Base-by-base conservation (phyloP, 2,888 invertebrate genomes). In the Notodonta ziczac region DNA sequence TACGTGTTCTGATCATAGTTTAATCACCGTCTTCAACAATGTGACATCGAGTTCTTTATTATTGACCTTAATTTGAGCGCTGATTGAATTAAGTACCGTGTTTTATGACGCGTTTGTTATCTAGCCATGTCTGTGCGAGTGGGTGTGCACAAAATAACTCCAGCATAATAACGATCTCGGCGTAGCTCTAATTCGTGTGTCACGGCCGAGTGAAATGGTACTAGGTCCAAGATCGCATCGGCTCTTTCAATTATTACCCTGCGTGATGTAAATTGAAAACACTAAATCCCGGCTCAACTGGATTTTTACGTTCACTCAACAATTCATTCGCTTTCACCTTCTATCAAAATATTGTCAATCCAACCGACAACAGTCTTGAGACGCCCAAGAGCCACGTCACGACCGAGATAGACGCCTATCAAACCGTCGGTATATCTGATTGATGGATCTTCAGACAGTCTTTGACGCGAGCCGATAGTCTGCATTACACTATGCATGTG, bases 141-240 rank as follows among this genome's bases (percentile, higher is more conserved):
- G 86, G 87, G 86, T 87, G 86, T 86, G 84, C 90, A 89, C 89
- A 87, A 88, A 88, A 89, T 90, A 88, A 84, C 84, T 86, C 80
- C 81, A 80, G 82, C 81, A 84, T 92, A 91, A 90, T 92, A 90
- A 89, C 87, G 84, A 89, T 90, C 89, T 90, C 84, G 83, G 79
- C 83, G 82, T 72, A 89, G 90, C 82, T 91, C 90, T 92, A 91
- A 91, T 91, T 92, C 92, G 92, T 93, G 93, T 91, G 90, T 92
- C 93, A 92, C 93, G 92, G 89, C 80, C 83, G 80, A 83, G 86
- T 86, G 88, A 90, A 90, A 91, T 88, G 88, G 90, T 86, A 86
- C 88, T 87, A 84, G 80, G 84, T 69, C 85, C 86, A 84, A 82
- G 86, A 86, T 86, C 83, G 85, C 82, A 60, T 73, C 79, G 81